These are phyloP conservation scores for Dione vanillae DNA, from an alignment of 2,888 invertebrate species.

Conservation along the genomic window DNA sequence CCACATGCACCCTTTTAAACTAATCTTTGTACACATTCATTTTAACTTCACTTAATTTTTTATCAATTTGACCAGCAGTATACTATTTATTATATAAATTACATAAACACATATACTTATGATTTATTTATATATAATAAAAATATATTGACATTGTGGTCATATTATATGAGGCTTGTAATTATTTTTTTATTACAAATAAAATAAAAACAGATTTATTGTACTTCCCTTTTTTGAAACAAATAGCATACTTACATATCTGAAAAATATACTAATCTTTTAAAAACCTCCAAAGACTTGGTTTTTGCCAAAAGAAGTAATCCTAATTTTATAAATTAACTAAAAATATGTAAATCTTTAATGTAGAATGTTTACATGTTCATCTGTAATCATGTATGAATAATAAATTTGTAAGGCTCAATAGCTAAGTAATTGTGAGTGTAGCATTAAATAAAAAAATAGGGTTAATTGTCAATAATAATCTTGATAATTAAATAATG, in stretches of 20 bases:
- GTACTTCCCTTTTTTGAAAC: neutral
- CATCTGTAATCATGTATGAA: conserved; percentile 20
- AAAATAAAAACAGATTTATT: neutral
- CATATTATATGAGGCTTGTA: neutral
- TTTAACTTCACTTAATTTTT: conserved; percentile 11
- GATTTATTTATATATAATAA: neutral
- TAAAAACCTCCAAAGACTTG: conserved; percentile 1
- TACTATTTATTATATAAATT: neutral
- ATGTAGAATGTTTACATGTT: conserved; percentile 26
- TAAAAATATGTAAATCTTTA: neutral
- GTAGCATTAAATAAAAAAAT: conserved; percentile 16
- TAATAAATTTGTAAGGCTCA: conserved; percentile 26
- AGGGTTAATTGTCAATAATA: conserved; percentile 15
- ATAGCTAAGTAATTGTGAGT: conserved; percentile 32
- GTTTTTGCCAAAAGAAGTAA: conserved; percentile 19
- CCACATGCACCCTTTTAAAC: conserved; percentile 20
- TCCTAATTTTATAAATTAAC: conserved; percentile 4
- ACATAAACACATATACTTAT: neutral
- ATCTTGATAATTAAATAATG: conserved; percentile 11
- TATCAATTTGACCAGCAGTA: conserved; percentile 1
- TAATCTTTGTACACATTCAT: neutral
- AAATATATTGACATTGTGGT: neutral
- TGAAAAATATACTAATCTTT: conserved; percentile 2
- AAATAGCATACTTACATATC: conserved; percentile 18
- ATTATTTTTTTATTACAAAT: too few species aligned